phyloP scores from a whole-genome alignment of 2,797 vertebrate species.

The Alectoris magna region DNA sequence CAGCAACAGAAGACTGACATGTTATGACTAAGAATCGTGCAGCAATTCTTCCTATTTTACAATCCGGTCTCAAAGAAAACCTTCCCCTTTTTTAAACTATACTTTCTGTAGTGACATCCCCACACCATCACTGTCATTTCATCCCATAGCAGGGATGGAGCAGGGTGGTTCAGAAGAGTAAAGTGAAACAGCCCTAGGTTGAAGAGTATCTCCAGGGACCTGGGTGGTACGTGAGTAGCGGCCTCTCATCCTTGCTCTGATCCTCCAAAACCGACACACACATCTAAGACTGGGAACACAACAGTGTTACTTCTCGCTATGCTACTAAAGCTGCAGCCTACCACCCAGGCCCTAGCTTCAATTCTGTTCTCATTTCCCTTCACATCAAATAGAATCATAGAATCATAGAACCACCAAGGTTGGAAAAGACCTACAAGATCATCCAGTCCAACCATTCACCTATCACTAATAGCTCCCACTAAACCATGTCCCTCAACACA shows the following conservation, averaged over 20 bases:
- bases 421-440: no score
- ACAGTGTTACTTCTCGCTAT: background rate
- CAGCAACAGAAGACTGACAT: background rate
- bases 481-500: no score
- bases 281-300: background rate
- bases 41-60: background rate
- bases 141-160: background rate
- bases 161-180: background rate
- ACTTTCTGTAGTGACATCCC: background rate
- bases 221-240: fast-evolving
- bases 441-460: no score
- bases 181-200: background rate
- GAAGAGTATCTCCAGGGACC: background rate
- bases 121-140: background rate
- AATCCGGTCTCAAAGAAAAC: background rate
- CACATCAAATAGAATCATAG: background rate
- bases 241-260: background rate
- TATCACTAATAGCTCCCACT: no score
- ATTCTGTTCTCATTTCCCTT: background rate
- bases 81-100: background rate
- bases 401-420: no score
- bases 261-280: background rate
- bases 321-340: background rate
- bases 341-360: background rate
- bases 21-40: background rate